These are phyloP conservation scores for Lutjanus campechanus DNA, from an alignment of 2,797 vertebrate species.

Conservation along the genomic window DNA sequence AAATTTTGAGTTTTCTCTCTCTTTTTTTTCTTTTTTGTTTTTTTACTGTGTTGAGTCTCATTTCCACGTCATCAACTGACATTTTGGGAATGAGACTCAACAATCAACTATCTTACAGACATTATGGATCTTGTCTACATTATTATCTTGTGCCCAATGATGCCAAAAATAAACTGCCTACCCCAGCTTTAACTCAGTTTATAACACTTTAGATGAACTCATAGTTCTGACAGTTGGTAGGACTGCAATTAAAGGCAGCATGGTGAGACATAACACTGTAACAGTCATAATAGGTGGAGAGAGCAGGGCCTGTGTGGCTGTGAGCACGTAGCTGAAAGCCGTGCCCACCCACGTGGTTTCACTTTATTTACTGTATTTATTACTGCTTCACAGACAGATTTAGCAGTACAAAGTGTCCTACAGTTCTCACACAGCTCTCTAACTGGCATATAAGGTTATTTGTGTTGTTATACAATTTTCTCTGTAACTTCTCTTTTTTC, in stretches of 20 bases:
- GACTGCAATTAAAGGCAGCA: constrained; percentile 12
- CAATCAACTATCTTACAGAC: no score
- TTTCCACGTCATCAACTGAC: neutral
- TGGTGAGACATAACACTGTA: constrained; percentile 2
- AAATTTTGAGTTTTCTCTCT: no score
- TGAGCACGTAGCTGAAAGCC: constrained; percentile 71
- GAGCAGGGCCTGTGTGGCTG: constrained; percentile 52
- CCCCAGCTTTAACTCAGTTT: neutral
- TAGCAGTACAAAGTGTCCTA: constrained; percentile 26
- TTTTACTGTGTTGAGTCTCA: no score
- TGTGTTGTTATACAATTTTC: neutral
- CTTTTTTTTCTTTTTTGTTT: no score
- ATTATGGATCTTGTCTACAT: no score
- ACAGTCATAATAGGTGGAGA: neutral
- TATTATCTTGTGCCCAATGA: no score
- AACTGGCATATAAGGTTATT: constrained; percentile 19
- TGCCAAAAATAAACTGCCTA: no score
- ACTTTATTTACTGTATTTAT: constrained; percentile 60
- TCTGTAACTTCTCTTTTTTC: constrained; percentile 3
- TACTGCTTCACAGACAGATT: constrained; percentile 36
- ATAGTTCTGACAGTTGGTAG: neutral
- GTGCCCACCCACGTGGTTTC: constrained; percentile 47
- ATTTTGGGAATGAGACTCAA: no score
- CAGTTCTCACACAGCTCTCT: constrained; percentile 14
- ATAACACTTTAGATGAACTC: neutral